Percentiles rank a stretch among this genome's conserved stretches.
Conservation (phyloP, 2,797 vertebrate species). For the Urocyon cinereoargenteus region DNA sequence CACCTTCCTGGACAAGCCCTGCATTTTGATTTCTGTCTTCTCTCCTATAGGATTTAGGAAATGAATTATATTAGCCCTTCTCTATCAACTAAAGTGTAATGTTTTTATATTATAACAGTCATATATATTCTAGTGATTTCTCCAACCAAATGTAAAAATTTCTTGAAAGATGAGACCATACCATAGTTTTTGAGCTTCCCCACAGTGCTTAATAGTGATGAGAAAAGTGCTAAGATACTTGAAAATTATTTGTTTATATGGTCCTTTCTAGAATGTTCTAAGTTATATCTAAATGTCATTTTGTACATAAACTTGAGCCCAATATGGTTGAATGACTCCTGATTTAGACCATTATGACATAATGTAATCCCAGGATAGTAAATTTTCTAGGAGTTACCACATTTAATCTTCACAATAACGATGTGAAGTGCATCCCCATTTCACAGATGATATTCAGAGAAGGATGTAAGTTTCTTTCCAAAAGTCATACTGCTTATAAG, state of each 20-base stretch:
- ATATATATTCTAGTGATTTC: background rate
- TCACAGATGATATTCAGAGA: conserved; percentile 3
- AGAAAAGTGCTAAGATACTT: conserved; percentile 12
- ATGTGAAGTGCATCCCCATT: background rate
- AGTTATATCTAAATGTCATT: background rate
- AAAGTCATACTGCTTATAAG: conserved; percentile 7
- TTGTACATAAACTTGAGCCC: background rate
- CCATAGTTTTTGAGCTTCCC: background rate
- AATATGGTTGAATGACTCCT: background rate
- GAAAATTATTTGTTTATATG: background rate
- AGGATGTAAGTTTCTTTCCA: background rate
- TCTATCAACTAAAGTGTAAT: conserved; percentile 4
- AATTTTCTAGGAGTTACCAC: background rate
- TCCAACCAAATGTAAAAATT: background rate
- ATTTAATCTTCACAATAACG: background rate
- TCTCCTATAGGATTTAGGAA: background rate
- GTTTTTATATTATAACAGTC: conserved; percentile 36
- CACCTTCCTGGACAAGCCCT: background rate
- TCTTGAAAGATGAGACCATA: background rate
- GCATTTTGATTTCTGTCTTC: background rate
- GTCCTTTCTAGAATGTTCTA: conserved; percentile 20
- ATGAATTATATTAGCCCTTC: background rate
- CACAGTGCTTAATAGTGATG: background rate
- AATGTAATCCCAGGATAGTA: background rate
- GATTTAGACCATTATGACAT: background rate